Evolutionary conservation across 2,797 vertebrate genomes (phyloP).

Genomic region (Hippopotamyrus pictus): DNA sequence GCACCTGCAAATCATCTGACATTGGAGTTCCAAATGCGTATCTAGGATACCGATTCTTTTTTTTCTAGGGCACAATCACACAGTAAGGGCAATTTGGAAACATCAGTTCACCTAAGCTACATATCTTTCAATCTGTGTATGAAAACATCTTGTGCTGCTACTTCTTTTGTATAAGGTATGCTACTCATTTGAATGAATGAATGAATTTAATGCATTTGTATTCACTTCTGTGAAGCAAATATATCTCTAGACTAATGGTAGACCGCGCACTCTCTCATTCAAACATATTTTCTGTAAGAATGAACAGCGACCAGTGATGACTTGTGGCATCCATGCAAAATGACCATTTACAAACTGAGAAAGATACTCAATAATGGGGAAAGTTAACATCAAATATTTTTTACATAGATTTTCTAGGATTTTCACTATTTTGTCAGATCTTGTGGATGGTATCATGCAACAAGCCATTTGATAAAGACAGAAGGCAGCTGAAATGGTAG

Average conservation of each 20-base stretch:
- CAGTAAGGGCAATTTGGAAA: neutral
- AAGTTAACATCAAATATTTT: neutral
- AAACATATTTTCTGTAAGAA: neutral
- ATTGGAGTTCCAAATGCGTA: neutral
- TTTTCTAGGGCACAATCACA: conserved; percentile 3
- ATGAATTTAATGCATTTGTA: neutral
- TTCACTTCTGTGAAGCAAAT: neutral
- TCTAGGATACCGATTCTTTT: conserved; percentile 1
- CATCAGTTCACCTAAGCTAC: neutral
- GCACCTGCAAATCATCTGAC: conserved; percentile 2
- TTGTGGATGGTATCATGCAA: neutral
- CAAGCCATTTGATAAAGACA: neutral
- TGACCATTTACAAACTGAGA: neutral
- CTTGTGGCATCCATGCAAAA: neutral
- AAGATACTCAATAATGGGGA: neutral
- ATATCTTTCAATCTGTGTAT: neutral
- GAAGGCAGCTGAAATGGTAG: neutral
- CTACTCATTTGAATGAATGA: neutral
- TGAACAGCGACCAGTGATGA: neutral
- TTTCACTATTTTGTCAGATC: neutral
- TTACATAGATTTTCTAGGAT: neutral
- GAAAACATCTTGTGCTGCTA: neutral
- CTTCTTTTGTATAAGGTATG: neutral
- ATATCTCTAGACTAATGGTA: neutral
- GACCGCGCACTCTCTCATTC: neutral